phyloP scores from a whole-genome alignment of 2,113 vertebrate species.

The Corynorhinus townsendii region DNA sequence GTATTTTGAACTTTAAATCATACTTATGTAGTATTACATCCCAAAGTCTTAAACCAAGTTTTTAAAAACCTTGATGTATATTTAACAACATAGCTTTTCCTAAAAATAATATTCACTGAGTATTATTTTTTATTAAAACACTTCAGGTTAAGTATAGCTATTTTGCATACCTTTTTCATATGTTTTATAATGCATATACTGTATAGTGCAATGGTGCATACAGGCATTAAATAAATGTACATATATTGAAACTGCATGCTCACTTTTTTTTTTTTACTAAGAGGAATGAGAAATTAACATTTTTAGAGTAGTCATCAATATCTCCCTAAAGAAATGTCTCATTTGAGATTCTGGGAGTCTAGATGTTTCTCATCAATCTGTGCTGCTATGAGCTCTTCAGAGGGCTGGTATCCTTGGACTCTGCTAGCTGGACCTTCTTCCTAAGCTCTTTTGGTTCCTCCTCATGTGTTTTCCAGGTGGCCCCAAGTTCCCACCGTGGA shows the following conservation, averaged over 20 bases:
- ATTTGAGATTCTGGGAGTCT: background rate
- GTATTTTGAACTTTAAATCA: background rate
- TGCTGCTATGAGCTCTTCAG: background rate
- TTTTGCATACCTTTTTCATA: background rate
- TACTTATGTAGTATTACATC: background rate
- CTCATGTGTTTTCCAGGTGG: background rate
- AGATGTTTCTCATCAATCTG: background rate
- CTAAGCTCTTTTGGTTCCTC: background rate
- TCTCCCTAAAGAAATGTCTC: background rate
- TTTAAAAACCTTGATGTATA: background rate
- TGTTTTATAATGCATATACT: background rate
- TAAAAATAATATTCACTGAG: background rate
- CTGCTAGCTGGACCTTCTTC: background rate
- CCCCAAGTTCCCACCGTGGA: background rate
- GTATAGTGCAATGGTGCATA: background rate
- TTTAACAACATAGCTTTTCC: constrained; percentile 6
- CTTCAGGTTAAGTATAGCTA: background rate
- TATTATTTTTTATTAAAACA: background rate
- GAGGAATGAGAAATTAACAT: background rate
- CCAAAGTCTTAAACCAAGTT: background rate
- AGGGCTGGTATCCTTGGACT: background rate
- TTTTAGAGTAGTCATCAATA: background rate
- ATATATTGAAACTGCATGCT: background rate
- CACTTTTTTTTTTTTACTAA: background rate
- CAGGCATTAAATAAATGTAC: background rate